phyloP scores from a whole-genome alignment of 2,113 vertebrate species.

The Calyptomena viridis region DNA sequence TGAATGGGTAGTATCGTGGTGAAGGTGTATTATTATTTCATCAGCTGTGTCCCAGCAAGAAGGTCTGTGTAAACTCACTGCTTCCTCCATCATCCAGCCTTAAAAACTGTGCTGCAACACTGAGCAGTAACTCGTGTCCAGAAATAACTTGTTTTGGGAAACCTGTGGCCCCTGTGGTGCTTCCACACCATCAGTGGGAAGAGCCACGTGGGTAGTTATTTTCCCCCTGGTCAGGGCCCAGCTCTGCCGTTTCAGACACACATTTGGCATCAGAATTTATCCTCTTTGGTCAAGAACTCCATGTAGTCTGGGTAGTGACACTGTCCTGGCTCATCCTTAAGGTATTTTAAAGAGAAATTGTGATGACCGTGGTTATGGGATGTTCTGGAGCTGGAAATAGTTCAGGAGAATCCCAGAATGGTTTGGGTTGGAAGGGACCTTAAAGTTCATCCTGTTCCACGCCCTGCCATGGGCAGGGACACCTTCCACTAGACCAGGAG shows the following conservation, averaged over 20 bases:
- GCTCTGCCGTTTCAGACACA: neutral
- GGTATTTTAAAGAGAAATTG: neutral
- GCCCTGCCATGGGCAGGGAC: neutral
- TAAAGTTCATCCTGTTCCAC: fast-evolving
- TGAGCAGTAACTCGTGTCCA: neutral
- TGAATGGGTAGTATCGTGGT: no score
- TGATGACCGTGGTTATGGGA: fast-evolving
- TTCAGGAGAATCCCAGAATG: neutral
- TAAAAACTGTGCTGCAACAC: neutral
- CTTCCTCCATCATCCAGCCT: neutral
- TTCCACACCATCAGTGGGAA: neutral
- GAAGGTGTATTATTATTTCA: no score
- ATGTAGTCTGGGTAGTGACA: neutral
- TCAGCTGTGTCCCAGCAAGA: neutral
- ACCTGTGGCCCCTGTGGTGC: neutral
- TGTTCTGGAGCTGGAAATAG: neutral
- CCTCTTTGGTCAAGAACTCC: neutral
- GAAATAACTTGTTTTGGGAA: neutral
- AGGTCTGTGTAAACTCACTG: neutral
- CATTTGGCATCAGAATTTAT: neutral
- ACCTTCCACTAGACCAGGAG: neutral
- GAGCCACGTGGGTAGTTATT: neutral
- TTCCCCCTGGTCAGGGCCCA: neutral
- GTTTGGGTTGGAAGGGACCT: neutral
- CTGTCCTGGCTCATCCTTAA: neutral